Evolutionary conservation across 2,113 vertebrate genomes (phyloP), one percentile per base, ranked within the genome.

Genomic region (Pyrgilauda ruficollis): DNA sequence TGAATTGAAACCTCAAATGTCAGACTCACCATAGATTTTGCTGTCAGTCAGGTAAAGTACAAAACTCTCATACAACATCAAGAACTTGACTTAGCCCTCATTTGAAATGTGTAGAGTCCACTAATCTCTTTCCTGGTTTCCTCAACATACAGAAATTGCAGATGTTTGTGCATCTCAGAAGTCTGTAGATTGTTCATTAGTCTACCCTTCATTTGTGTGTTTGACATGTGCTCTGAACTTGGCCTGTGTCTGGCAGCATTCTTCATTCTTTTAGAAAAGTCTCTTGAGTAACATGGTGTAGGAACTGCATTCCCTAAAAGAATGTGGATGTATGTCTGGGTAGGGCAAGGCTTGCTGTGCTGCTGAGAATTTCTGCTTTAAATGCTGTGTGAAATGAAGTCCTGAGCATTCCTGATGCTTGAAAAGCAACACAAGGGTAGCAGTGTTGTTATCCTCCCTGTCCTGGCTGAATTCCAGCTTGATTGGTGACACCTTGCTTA

Each of bases 1-100:
- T 91, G 80, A 94, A 97, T 97, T 96, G 94, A 97, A 96, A 96
- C 68, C 86, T 97, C 95, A 97, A 89, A 94, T 95, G 95, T 97
- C 96, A 96, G 66, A 67, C 66, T 92, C 20, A 0, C 62, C 87
- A 93, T 96, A 84, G 94, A 94, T 96, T 96, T 95, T 96, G 49
- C 93, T 96, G 94, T 97, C 96, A 94, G 67, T 88, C 85, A 58
- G 44, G 52, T 69, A 26, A 76, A 85, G 74, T 83, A 90, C 75
- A 92, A 96, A 94, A 72, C 77, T 63, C 33, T 96, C 87, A 69
- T 64, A 35, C 59, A 85, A 82, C 94, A 85, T 95, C 81, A 96
- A 70, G 92, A 84, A 75, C 93, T 88, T 90, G 92, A 91, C 83
- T 92, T 92, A 97, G 86, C 94, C 68, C 50, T 93, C 86, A 90